phyloP scores from a whole-genome alignment of 2,888 invertebrate genomes.

The Drosophila dives region DNA sequence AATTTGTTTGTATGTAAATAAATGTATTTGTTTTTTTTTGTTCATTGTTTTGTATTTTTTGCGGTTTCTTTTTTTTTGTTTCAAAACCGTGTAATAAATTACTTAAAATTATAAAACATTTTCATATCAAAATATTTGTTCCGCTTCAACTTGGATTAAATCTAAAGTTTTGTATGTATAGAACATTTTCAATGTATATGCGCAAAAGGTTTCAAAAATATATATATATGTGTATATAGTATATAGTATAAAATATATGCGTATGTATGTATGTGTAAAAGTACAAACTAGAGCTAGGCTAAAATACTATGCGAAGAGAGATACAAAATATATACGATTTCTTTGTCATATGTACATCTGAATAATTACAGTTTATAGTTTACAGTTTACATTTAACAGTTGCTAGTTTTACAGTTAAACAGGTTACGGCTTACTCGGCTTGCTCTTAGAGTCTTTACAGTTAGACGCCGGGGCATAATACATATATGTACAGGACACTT shows the following conservation, averaged over 20 bases:
- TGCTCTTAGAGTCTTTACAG: constrained; percentile 65
- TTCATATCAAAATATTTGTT: constrained; percentile 73
- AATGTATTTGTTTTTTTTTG: constrained; percentile 48
- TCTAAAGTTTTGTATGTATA: constrained; percentile 30
- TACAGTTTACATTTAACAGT: constrained; percentile 33
- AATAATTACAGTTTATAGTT: constrained; percentile 6
- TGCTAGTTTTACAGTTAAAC: constrained; percentile 38
- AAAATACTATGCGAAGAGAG: constrained; percentile 66
- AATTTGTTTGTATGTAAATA: constrained; percentile 54
- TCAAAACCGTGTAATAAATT: constrained; percentile 74
- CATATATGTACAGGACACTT: constrained; percentile 70
- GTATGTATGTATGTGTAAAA: constrained; percentile 30
- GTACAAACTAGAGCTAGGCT: constrained; percentile 56
- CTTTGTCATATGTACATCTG: constrained; percentile 40
- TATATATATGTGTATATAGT: constrained; percentile 47
- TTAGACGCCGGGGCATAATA: constrained; percentile 63
- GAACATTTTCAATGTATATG: constrained; percentile 75
- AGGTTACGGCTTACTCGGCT: constrained; percentile 35
- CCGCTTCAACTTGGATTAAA: constrained; percentile 22
- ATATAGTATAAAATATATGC: constrained; percentile 8
- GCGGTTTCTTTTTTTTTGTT: constrained; percentile 18
- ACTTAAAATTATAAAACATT: constrained; percentile 82
- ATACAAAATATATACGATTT: constrained; percentile 47
- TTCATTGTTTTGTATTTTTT: constrained; percentile 38
- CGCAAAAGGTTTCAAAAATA: constrained; percentile 67